Evolutionary conservation across 2,113 vertebrate species (phyloP).

Genomic region (Nannobrachium achirus): DNA sequence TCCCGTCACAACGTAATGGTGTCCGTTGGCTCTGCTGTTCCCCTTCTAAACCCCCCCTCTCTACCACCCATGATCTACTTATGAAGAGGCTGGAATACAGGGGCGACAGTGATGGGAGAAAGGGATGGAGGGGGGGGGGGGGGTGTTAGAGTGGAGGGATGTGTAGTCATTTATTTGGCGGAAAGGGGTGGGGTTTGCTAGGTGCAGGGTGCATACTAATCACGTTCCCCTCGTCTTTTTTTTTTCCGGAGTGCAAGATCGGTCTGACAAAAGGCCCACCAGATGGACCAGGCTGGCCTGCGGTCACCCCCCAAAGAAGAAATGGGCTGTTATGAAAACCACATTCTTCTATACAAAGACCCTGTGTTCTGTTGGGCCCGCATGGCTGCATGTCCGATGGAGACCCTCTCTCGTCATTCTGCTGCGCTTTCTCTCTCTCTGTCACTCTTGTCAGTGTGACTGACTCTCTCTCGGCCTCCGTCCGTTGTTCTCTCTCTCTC

Average conservation of each 20-base stretch:
- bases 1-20: constrained; percentile 56
- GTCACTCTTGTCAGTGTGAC: constrained; percentile 50
- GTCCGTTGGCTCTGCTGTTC: constrained; percentile 27
- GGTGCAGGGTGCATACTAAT: constrained; percentile 79
- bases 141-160: constrained; percentile 27
- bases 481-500: constrained; percentile 52
- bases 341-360: constrained; percentile 82
- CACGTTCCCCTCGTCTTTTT: constrained; percentile 28
- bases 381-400: constrained; percentile 61
- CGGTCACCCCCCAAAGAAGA: constrained; percentile 66
- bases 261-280: constrained; percentile 76
- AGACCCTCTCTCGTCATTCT: constrained; percentile 51
- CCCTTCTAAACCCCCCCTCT: constrained; percentile 21
- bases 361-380: constrained; percentile 73
- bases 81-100: constrained; percentile 65
- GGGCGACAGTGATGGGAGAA: constrained; percentile 49
- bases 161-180: constrained; percentile 51
- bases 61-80: constrained; percentile 65
- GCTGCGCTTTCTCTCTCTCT: neutral
- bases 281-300: constrained; percentile 72
- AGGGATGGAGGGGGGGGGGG: constrained; percentile 30
- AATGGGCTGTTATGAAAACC: constrained; percentile 79
- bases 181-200: constrained; percentile 51
- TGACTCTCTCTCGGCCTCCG: constrained; percentile 50
- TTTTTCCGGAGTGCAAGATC: constrained; percentile 54